These are phyloP conservation scores for Galeopsomyia nigrocyanea DNA, from an alignment of 2,888 invertebrate genomes.

Conservation along the genomic window DNA sequence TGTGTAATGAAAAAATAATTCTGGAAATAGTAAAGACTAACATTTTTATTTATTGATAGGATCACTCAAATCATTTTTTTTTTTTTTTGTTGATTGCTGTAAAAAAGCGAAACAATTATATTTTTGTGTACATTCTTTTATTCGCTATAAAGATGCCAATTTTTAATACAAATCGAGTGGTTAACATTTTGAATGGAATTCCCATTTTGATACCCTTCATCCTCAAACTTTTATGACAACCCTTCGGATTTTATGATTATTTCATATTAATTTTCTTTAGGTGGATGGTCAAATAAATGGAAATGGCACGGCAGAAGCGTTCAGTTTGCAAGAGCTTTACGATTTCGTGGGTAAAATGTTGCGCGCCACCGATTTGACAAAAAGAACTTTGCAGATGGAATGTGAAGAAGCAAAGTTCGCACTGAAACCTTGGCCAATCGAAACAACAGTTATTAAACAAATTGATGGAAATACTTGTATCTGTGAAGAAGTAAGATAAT, in stretches of 20 bases:
- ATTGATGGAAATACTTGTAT: slow-evolving; percentile 56
- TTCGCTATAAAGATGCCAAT: slow-evolving; percentile 31
- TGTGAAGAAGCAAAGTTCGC: slow-evolving; percentile 62
- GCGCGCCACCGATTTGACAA: slow-evolving; percentile 56
- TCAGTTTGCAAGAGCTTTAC: slow-evolving; percentile 28
- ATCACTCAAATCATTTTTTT: neutral
- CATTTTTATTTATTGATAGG: slow-evolving; percentile 11
- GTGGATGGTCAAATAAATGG: slow-evolving; percentile 17
- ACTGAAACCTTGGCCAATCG: slow-evolving; percentile 60
- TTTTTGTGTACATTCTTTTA: slow-evolving; percentile 28
- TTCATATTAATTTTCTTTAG: slow-evolving; percentile 19
- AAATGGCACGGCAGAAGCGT: slow-evolving; percentile 9
- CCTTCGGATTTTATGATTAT: slow-evolving; percentile 31
- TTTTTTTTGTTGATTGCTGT: slow-evolving; percentile 16
- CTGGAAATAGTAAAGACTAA: neutral
- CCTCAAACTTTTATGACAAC: slow-evolving; percentile 19
- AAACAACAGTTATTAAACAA: slow-evolving; percentile 52
- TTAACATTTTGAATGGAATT: slow-evolving; percentile 58
- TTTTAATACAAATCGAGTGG: slow-evolving; percentile 42
- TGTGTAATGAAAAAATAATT: slow-evolving; percentile 15
- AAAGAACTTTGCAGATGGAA: slow-evolving; percentile 54
- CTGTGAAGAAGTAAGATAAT: slow-evolving; percentile 58
- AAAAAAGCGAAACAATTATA: slow-evolving; percentile 15
- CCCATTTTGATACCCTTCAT: slow-evolving; percentile 21
- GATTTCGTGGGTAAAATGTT: slow-evolving; percentile 31